Evolutionary conservation across 2,888 invertebrate genomes (phyloP).

Genomic region (Corbicula japonica): DNA sequence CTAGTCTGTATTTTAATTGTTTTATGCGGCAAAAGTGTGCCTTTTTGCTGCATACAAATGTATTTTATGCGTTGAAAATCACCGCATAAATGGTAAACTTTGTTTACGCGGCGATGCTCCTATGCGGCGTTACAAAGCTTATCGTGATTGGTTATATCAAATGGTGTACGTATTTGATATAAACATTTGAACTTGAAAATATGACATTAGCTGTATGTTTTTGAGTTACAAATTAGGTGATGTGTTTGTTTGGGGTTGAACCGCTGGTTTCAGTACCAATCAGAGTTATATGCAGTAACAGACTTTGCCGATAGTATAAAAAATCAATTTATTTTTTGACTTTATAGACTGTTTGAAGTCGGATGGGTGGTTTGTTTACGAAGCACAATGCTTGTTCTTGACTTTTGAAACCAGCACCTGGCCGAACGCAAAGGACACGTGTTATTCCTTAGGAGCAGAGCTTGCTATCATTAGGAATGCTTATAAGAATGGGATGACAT

Average conservation of each 20-base stretch:
- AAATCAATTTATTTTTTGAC: not conserved
- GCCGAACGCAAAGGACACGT: not conserved
- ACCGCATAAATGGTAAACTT: too few relatives aligned
- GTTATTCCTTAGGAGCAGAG: slow-evolving; percentile 28
- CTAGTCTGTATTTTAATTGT: too few relatives aligned
- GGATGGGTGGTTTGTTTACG: slow-evolving; percentile 25
- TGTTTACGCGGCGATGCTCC: too few relatives aligned
- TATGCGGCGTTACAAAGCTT: too few relatives aligned
- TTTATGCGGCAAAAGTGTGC: too few relatives aligned
- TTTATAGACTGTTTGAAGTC: slow-evolving; percentile 15
- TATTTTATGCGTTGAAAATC: too few relatives aligned
- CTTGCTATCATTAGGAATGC: slow-evolving; percentile 7
- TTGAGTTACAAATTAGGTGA: too few relatives aligned
- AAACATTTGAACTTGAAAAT: too few relatives aligned
- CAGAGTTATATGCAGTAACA: not conserved
- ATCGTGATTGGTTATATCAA: too few relatives aligned
- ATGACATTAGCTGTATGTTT: too few relatives aligned
- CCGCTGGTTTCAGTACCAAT: not conserved
- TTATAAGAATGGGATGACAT: not conserved
- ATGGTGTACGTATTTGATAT: too few relatives aligned
- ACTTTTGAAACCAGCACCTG: not conserved
- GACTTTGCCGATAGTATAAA: not conserved
- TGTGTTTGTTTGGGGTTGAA: not conserved
- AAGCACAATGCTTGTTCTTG: slow-evolving; percentile 29
- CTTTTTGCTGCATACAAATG: too few relatives aligned